A percentile compares a stretch with the other conserved stretches of the same genome.
These are phyloP conservation scores for Marronus borbonicus DNA, from an alignment of 2,888 invertebrate species.

Conservation along the genomic window DNA sequence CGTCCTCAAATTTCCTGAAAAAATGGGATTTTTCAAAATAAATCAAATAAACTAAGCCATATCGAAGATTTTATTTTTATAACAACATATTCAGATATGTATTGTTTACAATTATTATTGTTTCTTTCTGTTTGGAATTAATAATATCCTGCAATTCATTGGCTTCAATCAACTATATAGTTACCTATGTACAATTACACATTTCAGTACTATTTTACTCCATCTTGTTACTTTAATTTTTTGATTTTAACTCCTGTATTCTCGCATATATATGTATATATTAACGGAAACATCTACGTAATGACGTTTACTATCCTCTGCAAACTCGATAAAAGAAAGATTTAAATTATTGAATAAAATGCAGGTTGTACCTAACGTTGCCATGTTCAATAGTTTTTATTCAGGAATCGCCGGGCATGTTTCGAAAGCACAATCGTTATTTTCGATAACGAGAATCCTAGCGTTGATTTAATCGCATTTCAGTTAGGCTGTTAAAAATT, in stretches of 20 bases:
- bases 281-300: conserved; percentile 10
- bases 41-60: conserved; percentile 20
- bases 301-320: conserved; percentile 7
- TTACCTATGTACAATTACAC: conserved; percentile 21
- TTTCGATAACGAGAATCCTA: too few species aligned
- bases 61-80: conserved; percentile 48
- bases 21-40: too few species aligned
- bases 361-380: too few species aligned
- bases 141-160: conserved; percentile 27
- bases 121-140: conserved; percentile 18
- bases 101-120: conserved; percentile 46
- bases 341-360: too few species aligned
- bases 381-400: too few species aligned
- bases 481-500: neutral
- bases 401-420: too few species aligned
- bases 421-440: too few species aligned
- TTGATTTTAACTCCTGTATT: conserved; percentile 8
- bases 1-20: too few species aligned
- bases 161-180: too few species aligned
- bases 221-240: neutral
- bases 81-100: conserved; percentile 50
- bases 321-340: neutral
- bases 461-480: too few species aligned
- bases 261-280: neutral
- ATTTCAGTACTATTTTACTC: conserved; percentile 1